A percentile compares a stretch with the other conserved stretches of the same genome.
Conservation (phyloP, 1,140 invertebrate species). For the Cotesia chilonis region DNA sequence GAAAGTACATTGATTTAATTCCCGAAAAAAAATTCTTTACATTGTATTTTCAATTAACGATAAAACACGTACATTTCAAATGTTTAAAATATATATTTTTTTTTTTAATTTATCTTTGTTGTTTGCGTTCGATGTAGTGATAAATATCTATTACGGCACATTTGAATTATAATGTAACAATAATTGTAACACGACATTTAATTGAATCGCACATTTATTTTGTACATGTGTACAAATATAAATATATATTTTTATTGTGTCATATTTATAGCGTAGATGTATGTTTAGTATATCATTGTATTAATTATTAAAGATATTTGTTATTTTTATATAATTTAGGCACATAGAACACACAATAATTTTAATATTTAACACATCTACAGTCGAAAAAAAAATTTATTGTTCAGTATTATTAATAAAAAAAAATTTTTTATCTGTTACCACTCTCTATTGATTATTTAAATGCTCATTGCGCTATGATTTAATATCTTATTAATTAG, state of each 20-base stretch:
- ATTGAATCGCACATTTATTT: constrained; percentile 13
- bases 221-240: constrained; percentile 21
- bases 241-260: not conserved
- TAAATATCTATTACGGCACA: constrained; percentile 31
- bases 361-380: constrained; percentile 28
- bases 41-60: not conserved
- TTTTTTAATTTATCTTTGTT: constrained; percentile 2
- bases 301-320: constrained; percentile 15
- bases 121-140: not conserved
- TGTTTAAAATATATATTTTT: not conserved
- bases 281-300: constrained; percentile 16
- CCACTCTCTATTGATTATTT: not conserved
- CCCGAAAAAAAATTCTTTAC: too few species aligned
- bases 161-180: constrained; percentile 29
- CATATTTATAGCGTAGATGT: constrained; percentile 18
- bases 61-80: too few species aligned
- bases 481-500: not conserved
- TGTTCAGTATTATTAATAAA: not conserved
- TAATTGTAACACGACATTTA: constrained; percentile 12
- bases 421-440: not conserved
- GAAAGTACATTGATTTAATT: too few species aligned
- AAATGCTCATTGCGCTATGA: constrained; percentile 2
- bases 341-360: constrained; percentile 36
- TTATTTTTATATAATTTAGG: constrained; percentile 30
- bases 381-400: constrained; percentile 1